Evolutionary conservation across 2,113 vertebrate species (phyloP).

Genomic region (Dascyllus trimaculatus): DNA sequence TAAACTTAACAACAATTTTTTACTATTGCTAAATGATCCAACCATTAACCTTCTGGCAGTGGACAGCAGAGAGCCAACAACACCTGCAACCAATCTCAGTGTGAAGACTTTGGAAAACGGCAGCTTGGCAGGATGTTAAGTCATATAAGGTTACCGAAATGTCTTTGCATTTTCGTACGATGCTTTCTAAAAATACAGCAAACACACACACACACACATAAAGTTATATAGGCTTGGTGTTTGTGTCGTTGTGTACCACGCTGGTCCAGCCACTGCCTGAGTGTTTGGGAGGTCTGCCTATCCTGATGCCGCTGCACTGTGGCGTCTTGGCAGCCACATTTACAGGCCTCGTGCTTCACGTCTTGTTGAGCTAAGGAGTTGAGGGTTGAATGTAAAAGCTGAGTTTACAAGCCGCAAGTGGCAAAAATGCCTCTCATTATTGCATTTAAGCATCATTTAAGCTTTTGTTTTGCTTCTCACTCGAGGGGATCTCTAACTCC

Average conservation of each 20-base stretch:
- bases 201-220: neutral
- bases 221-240: too few species aligned
- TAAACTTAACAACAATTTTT: neutral
- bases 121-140: neutral
- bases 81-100: constrained; percentile 29
- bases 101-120: neutral
- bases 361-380: constrained; percentile 32
- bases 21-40: constrained; percentile 22
- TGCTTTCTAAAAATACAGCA: neutral
- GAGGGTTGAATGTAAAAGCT: constrained; percentile 37
- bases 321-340: constrained; percentile 43
- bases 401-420: constrained; percentile 42
- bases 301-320: constrained; percentile 6
- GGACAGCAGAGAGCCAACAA: neutral
- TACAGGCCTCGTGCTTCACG: constrained; percentile 27
- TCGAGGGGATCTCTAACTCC: neutral
- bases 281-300: constrained; percentile 45
- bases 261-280: neutral
- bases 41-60: neutral
- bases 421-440: constrained; percentile 50
- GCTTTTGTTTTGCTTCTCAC: constrained; percentile 7
- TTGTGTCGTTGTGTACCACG: neutral
- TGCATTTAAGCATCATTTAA: constrained; percentile 1
- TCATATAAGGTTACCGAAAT: too few species aligned
- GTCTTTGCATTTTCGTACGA: neutral